These are phyloP conservation scores for Syngnathus rostellatus DNA, from an alignment of 2,797 vertebrate genomes.

Conservation along the genomic window DNA sequence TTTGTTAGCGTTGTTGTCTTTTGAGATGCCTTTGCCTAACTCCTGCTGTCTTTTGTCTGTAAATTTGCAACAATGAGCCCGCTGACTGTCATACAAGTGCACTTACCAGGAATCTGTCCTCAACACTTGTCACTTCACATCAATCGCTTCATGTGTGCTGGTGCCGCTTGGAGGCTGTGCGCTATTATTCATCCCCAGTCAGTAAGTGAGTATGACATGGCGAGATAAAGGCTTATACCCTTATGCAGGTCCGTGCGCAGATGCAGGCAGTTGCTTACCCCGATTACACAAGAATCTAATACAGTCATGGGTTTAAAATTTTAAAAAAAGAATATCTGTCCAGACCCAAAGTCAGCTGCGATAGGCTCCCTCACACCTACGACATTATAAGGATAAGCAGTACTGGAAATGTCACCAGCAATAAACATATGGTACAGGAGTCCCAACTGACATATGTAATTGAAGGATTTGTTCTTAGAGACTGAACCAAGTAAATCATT, in stretches of 20 bases:
- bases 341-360: too few species aligned
- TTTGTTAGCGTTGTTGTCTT: background rate
- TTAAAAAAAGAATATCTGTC: background rate
- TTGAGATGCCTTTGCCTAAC: background rate
- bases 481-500: background rate
- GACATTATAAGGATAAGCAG: too few species aligned
- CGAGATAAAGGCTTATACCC: slow-evolving; percentile 28
- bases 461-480: background rate
- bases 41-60: slow-evolving; percentile 1
- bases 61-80: slow-evolving; percentile 29
- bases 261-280: too few species aligned
- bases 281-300: slow-evolving; percentile 10
- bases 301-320: slow-evolving; percentile 1
- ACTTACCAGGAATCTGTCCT: slow-evolving; percentile 39
- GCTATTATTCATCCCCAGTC: slow-evolving; percentile 48
- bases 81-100: slow-evolving; percentile 22
- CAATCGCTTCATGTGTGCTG: slow-evolving; percentile 28
- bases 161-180: slow-evolving; percentile 42
- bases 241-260: slow-evolving; percentile 11
- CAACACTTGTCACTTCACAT: slow-evolving; percentile 56
- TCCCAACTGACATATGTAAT: background rate
- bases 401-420: background rate
- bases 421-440: background rate
- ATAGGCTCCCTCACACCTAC: too few species aligned
- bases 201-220: slow-evolving; percentile 47